These are phyloP conservation scores for Dreissena rostriformis DNA, from an alignment of 1,140 invertebrate species.

Conservation along the genomic window DNA sequence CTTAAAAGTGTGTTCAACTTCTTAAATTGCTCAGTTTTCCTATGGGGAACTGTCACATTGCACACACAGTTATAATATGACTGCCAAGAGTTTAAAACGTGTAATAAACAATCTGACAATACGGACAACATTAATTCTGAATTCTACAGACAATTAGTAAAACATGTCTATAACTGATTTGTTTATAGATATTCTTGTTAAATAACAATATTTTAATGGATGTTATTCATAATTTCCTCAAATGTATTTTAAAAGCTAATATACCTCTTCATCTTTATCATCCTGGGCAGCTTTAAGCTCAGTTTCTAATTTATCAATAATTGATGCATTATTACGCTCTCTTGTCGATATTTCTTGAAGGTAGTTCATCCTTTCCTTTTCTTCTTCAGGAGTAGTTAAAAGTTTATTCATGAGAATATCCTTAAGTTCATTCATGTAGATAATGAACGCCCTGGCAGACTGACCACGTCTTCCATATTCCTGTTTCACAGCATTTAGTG, in stretches of 20 bases:
- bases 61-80: too few species aligned
- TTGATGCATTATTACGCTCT: conserved; percentile 74
- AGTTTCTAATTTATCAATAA: conserved; percentile 78
- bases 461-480: conserved; percentile 50
- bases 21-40: too few species aligned
- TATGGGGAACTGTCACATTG: too few species aligned
- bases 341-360: conserved; percentile 74
- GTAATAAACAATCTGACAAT: too few species aligned
- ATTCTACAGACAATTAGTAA: too few species aligned
- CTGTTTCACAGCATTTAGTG: conserved; percentile 67
- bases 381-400: conserved; percentile 79
- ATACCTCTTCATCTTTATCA: conserved; percentile 79
- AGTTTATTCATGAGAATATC: conserved; percentile 77
- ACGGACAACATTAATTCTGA: too few species aligned
- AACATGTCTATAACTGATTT: too few species aligned
- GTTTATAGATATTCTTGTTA: too few species aligned
- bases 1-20: too few species aligned
- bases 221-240: too few species aligned
- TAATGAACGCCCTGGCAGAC: conserved; percentile 58
- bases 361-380: conserved; percentile 76
- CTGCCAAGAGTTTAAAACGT: too few species aligned
- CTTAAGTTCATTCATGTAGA: conserved; percentile 73
- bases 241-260: background rate
- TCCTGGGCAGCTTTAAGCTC: conserved; percentile 76
- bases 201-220: too few species aligned